Conservation (phyloP, 2,888 invertebrate genomes). For the Apamea anceps region DNA sequence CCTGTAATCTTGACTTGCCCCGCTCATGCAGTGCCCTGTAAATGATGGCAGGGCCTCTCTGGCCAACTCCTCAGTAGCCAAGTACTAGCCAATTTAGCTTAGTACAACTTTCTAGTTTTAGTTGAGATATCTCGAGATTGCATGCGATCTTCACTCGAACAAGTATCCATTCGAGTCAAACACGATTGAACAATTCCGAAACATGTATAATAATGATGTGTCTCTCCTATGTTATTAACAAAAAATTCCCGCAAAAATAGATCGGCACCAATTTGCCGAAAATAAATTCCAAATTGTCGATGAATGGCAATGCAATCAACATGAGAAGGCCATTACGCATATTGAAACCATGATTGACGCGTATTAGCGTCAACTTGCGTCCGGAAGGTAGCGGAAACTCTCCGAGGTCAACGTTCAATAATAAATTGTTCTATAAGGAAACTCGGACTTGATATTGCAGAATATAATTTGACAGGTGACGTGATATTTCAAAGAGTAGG, state of each 20-base stretch:
- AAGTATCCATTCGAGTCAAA: background rate
- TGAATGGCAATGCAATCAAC: conserved; percentile 10
- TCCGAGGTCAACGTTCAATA: conserved; percentile 4
- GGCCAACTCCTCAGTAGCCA: background rate
- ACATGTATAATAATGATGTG: too few species aligned
- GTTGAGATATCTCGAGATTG: background rate
- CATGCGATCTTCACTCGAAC: background rate
- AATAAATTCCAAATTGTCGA: background rate
- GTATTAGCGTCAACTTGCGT: conserved; percentile 2
- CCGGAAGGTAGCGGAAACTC: background rate
- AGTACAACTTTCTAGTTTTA: background rate
- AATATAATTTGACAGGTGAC: conserved; percentile 27
- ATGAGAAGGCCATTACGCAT: conserved; percentile 5
- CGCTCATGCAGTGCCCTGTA: background rate
- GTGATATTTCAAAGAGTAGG: background rate
- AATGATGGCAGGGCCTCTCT: background rate
- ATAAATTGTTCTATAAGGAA: conserved; percentile 25
- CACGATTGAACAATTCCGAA: background rate
- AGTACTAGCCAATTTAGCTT: background rate
- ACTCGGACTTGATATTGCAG: background rate
- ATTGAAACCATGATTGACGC: conserved; percentile 27
- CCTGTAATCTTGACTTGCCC: background rate
- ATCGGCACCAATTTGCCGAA: background rate
- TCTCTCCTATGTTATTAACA: background rate
- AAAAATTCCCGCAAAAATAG: background rate